A percentile compares a stretch with the other conserved stretches of the same genome.
These are phyloP conservation scores for Illadopsis cleaveri DNA, from an alignment of 2,113 vertebrate genomes.

Conservation along the genomic window DNA sequence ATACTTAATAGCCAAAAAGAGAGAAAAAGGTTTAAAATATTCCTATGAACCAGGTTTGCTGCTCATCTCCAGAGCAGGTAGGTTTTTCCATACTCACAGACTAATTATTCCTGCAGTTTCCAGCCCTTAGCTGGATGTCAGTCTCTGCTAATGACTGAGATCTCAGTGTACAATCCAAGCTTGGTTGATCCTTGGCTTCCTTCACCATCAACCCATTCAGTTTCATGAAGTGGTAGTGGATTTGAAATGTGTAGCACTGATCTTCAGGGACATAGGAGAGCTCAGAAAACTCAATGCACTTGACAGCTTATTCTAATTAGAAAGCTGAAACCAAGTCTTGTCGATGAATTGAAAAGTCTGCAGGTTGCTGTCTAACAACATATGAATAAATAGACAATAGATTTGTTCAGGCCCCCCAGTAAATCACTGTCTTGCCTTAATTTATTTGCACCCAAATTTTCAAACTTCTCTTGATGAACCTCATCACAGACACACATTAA, in stretches of 20 bases:
- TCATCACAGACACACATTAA: not conserved
- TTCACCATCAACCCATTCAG: not conserved
- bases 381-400: not conserved
- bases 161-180: not conserved
- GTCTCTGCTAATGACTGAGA: not conserved
- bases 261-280: not conserved
- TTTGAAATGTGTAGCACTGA: not conserved
- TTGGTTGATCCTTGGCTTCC: not conserved
- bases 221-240: not conserved
- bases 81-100: not conserved
- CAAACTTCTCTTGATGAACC: not conserved
- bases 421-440: not conserved
- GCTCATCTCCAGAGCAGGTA: not conserved
- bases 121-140: not conserved
- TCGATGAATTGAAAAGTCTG: not conserved
- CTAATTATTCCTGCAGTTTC: not conserved
- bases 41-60: not conserved
- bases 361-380: not conserved
- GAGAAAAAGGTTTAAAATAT: not conserved
- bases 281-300: constrained; percentile 13
- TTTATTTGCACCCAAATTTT: constrained; percentile 11
- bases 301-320: not conserved
- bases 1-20: not conserved
- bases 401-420: not conserved
- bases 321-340: constrained; percentile 16